A percentile compares a stretch with the other conserved stretches of the same genome.
Evolutionary conservation across 2,113 vertebrate genomes (phyloP).

Genomic region (Pedionomus torquatus): DNA sequence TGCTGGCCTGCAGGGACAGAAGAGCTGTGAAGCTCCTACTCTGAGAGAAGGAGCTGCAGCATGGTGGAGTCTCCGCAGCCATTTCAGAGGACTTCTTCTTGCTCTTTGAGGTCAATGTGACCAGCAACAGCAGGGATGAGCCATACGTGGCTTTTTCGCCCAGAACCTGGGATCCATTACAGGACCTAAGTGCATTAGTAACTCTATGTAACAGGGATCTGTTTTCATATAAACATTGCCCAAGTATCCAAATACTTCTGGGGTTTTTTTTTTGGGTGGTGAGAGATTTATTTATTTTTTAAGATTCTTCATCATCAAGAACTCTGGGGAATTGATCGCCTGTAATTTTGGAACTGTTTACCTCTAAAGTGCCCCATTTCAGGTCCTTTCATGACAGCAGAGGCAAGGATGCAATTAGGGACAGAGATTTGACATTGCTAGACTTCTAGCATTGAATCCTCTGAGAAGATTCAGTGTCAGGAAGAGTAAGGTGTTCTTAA

Average conservation of each 20-base stretch:
- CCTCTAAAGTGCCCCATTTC: not conserved
- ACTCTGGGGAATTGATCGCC: not conserved
- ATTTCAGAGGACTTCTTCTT: not conserved
- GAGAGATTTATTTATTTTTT: not conserved
- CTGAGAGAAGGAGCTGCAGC: not conserved
- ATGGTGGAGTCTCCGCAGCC: not conserved
- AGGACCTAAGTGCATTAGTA: not conserved
- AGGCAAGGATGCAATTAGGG: not conserved
- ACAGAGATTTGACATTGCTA: not conserved
- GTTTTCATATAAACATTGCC: not conserved
- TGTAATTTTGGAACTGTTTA: not conserved
- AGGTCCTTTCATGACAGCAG: not conserved
- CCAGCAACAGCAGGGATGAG: not conserved
- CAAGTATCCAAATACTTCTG: not conserved
- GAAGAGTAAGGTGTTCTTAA: not conserved
- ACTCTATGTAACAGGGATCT: not conserved
- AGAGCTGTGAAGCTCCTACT: not conserved
- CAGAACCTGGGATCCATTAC: not conserved
- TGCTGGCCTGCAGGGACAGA: not conserved
- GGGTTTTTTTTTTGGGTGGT: rapidly evolving
- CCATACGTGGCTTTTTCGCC: not conserved
- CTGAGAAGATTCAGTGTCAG: not conserved
- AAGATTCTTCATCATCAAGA: not conserved
- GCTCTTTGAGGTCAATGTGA: not conserved
- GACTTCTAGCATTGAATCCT: not conserved